Conservation (phyloP, 2,797 vertebrate species). For the Girardinus metallicus region DNA sequence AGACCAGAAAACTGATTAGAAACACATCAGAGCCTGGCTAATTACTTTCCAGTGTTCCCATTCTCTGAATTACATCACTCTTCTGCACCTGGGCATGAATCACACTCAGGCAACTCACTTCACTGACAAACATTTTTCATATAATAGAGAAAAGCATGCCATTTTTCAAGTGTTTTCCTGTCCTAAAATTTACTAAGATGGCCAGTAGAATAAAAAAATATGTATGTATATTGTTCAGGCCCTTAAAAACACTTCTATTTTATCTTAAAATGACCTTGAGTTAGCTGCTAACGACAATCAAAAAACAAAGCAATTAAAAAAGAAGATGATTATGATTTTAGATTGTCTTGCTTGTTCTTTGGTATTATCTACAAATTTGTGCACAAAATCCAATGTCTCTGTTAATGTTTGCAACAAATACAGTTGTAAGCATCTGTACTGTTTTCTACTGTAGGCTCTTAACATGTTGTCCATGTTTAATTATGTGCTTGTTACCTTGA, state of each 20-base stretch:
- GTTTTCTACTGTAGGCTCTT: not conserved
- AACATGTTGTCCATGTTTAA: not conserved
- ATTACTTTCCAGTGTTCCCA: not conserved
- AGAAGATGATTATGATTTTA: not conserved
- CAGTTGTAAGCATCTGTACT: not conserved
- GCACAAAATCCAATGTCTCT: not conserved
- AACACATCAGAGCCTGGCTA: not conserved
- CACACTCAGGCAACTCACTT: not conserved
- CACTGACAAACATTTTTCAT: not conserved
- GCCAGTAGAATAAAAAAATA: not conserved
- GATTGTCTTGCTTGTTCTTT: not conserved
- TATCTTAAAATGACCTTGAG: too few species aligned
- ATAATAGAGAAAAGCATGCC: not conserved
- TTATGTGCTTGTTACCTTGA: not conserved
- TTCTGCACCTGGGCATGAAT: not conserved
- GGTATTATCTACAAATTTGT: not conserved
- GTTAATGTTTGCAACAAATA: not conserved
- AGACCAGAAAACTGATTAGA: not conserved
- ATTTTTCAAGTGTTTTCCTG: not conserved
- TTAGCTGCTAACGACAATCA: not conserved
- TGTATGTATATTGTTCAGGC: not conserved
- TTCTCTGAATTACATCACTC: conserved; percentile 2
- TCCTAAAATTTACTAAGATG: not conserved
- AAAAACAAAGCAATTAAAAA: not conserved
- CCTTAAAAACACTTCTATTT: too few species aligned